Base-by-base conservation (phyloP, 2,113 vertebrate species). In the Larimichthys polyactis region DNA sequence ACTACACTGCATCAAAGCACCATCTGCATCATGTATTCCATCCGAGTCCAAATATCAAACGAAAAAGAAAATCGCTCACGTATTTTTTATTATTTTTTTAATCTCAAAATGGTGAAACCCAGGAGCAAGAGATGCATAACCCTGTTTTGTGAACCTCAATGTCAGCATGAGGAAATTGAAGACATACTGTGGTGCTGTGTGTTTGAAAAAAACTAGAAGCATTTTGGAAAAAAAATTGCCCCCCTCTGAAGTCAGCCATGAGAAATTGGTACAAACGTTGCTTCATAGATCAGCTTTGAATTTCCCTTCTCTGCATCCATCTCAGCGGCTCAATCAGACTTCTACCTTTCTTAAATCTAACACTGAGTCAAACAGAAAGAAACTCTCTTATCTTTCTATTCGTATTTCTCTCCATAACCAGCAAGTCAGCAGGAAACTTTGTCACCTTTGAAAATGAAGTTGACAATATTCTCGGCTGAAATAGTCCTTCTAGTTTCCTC, bases 381-480 rank as follows among this genome's bases (percentile, higher is more conserved):
- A 89, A 27, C n/a, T 29, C n/a, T 29, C 43, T 59, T 71, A 84
- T 71, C 81, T 52, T 54, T 43, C 58, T 32, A 32, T 40, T 71
- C 43, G 57, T 49, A 24, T 76, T 81, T 63, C 74, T 77, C 71
- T 27, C 58, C n/a, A 4, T 64, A 69, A n/a, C 52, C 36, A 27
- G 27, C 2, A 27, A 27, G 81, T 58, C 88, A 80, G 83, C 71
- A 4, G 86, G 82, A 75, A 79, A 84, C 72, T 62, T 79, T 70
- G 51, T 75, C 12, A 19, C 48, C 16, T 81, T 81, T 89, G 79
- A 87, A 87, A 85, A 63, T 60, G 43, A 87, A 81, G 72, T 75
- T 64, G 63, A 83, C 78, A 72, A 75, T 71, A 69, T 81, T 66
- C 70, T 79, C 66, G 49, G 75, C 78, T 58, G 24, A 54, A 52